Percentiles rank a stretch among this genome's conserved stretches.
These are phyloP conservation scores for Mus caroli DNA, from an alignment of 2,797 vertebrate genomes.

Conservation along the genomic window DNA sequence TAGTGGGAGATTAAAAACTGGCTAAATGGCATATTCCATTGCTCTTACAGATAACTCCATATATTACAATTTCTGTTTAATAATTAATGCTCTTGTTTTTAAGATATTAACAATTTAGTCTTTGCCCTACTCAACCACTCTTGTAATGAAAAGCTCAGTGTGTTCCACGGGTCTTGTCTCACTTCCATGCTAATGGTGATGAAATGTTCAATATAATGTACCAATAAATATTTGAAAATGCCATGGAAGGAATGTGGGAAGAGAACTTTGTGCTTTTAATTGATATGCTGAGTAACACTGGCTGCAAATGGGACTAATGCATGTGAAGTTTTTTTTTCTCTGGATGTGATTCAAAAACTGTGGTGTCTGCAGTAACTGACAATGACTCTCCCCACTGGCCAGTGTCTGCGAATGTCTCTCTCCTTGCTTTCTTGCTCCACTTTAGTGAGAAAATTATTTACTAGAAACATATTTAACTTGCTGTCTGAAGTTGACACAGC, in stretches of 20 bases:
- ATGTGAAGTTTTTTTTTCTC: constrained; percentile 62
- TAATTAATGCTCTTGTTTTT: constrained; percentile 81
- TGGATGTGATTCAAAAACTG: constrained; percentile 72
- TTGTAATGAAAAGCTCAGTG: constrained; percentile 77
- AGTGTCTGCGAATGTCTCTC: not conserved
- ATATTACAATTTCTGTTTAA: constrained; percentile 77
- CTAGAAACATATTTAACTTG: constrained; percentile 31
- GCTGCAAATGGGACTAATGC: constrained; percentile 79
- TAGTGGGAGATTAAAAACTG: constrained; percentile 68
- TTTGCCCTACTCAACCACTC: constrained; percentile 69
- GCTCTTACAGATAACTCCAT: constrained; percentile 78
- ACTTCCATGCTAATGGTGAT: constrained; percentile 78
- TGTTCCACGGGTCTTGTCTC: constrained; percentile 66
- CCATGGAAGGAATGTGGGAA: constrained; percentile 73
- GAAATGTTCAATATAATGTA: constrained; percentile 79
- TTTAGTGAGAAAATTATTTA: constrained; percentile 33
- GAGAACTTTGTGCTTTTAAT: constrained; percentile 80
- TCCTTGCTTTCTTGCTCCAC: not conserved
- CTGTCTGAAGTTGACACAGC: not conserved
- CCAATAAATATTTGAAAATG: constrained; percentile 84
- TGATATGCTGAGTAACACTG: constrained; percentile 69
- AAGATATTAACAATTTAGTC: constrained; percentile 80
- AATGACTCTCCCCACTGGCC: not conserved
- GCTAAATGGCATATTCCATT: constrained; percentile 74
- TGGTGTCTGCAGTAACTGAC: constrained; percentile 52